Evolutionary conservation across 2,113 vertebrate genomes (phyloP).

Genomic region (Cinclus mexicanus): DNA sequence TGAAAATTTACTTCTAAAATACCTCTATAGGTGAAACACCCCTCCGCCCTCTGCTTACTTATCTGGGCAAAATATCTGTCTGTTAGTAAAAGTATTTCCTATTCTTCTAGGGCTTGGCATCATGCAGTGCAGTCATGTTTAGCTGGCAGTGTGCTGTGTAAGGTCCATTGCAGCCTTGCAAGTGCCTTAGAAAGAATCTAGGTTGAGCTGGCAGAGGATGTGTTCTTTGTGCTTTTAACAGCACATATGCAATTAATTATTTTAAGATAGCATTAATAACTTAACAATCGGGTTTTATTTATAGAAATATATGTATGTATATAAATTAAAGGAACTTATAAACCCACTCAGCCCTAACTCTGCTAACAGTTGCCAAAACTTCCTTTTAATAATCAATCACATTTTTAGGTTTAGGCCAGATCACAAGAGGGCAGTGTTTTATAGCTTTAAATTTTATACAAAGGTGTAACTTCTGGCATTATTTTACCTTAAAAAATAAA

Average conservation of each 20-base stretch:
- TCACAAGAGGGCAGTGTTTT: constrained; percentile 48
- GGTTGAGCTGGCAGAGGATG: background rate
- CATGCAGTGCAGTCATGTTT: fast-evolving
- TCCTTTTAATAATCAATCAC: background rate
- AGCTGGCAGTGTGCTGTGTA: background rate
- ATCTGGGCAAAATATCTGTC: background rate
- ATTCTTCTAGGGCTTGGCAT: background rate
- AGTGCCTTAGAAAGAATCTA: background rate
- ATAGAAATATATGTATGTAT: background rate
- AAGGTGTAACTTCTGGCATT: background rate
- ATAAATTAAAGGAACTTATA: background rate
- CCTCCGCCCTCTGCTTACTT: fast-evolving
- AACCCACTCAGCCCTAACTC: background rate
- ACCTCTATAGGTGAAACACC: background rate
- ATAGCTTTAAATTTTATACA: background rate
- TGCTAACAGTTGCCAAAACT: background rate
- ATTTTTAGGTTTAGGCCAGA: background rate
- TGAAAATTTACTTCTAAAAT: background rate
- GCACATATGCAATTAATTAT: background rate
- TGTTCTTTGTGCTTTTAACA: background rate
- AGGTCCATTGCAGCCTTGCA: background rate
- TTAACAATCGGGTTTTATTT: background rate
- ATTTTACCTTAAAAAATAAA: background rate
- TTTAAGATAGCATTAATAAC: background rate
- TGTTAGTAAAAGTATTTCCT: background rate